Conservation (phyloP, 2,888 invertebrate species). For the Volucella inanis region DNA sequence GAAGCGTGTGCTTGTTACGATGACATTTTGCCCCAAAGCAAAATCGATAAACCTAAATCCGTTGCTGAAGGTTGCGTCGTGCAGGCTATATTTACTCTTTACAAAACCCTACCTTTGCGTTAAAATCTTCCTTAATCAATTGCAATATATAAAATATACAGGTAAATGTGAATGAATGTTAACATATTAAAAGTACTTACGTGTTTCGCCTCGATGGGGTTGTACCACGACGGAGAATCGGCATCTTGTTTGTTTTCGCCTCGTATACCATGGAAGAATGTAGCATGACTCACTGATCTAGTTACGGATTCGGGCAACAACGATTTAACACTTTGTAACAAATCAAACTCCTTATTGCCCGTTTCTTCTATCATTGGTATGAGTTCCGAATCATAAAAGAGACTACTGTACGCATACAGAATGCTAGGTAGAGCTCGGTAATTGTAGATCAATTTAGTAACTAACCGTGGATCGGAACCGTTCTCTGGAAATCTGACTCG, state of each 20-base stretch:
- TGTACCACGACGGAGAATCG: constrained; percentile 95
- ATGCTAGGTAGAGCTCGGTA: constrained; percentile 93
- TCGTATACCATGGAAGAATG: constrained; percentile 89
- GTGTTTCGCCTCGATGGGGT: constrained; percentile 88
- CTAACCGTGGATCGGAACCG: constrained; percentile 90
- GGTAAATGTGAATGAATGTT: background rate
- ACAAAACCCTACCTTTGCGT: too few relatives aligned
- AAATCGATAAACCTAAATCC: too few relatives aligned
- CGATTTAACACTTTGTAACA: constrained; percentile 78
- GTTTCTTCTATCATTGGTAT: constrained; percentile 84
- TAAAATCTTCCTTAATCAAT: background rate
- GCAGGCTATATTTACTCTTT: too few relatives aligned
- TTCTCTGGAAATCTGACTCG: constrained; percentile 84
- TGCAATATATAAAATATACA: background rate
- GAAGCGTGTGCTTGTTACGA: too few relatives aligned
- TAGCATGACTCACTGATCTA: constrained; percentile 79
- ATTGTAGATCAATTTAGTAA: constrained; percentile 93
- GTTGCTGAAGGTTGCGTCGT: too few relatives aligned
- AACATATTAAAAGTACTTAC: constrained; percentile 69
- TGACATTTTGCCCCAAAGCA: too few relatives aligned
- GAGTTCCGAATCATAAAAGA: constrained; percentile 94
- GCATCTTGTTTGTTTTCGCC: constrained; percentile 88
- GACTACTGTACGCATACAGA: constrained; percentile 88
- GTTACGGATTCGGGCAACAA: constrained; percentile 76
- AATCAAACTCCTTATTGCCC: constrained; percentile 77